A percentile compares a stretch with the other conserved stretches of the same genome.
Evolutionary conservation across 53 echinoderm and acorn worm genomes (phyloP).

Genomic region (Arbacia lixula): DNA sequence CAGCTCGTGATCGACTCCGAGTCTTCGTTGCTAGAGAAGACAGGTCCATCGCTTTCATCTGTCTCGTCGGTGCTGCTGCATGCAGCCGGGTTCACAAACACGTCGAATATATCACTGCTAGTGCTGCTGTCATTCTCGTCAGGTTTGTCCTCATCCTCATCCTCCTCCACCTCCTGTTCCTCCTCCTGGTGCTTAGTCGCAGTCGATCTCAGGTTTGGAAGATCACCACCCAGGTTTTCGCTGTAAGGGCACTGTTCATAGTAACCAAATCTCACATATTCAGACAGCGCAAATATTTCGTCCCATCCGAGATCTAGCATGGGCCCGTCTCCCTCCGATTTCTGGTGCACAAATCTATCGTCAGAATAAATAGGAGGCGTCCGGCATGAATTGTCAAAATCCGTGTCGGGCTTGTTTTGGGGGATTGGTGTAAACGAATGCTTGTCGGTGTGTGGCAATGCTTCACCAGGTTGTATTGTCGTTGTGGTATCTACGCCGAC

Average conservation of each 20-base stretch:
- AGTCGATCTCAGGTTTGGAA: not conserved
- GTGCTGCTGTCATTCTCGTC: not conserved
- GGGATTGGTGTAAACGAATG: too few species aligned
- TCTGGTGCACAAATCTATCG: not conserved
- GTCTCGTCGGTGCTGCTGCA: slow-evolving; percentile 34
- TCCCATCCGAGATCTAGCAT: slow-evolving; percentile 22
- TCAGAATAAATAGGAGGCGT: not conserved
- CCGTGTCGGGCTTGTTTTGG: too few species aligned
- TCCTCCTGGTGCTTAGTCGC: not conserved
- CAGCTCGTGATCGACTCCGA: not conserved
- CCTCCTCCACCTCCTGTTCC: not conserved
- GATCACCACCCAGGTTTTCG: not conserved
- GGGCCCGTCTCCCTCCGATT: too few species aligned
- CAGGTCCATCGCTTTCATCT: not conserved
- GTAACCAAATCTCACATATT: slow-evolving; percentile 8
- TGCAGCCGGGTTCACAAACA: slow-evolving; percentile 28
- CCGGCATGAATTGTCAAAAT: not conserved
- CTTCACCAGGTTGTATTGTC: too few species aligned
- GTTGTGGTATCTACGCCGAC: too few species aligned
- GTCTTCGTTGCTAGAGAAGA: slow-evolving; percentile 9
- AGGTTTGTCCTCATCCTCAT: not conserved
- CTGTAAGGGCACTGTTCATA: not conserved
- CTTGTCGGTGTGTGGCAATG: too few species aligned
- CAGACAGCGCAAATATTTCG: slow-evolving; percentile 30
- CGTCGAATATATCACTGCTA: slow-evolving; percentile 16